phyloP scores from a whole-genome alignment of 1,140 invertebrate species.

The Ooceraea biroi region DNA sequence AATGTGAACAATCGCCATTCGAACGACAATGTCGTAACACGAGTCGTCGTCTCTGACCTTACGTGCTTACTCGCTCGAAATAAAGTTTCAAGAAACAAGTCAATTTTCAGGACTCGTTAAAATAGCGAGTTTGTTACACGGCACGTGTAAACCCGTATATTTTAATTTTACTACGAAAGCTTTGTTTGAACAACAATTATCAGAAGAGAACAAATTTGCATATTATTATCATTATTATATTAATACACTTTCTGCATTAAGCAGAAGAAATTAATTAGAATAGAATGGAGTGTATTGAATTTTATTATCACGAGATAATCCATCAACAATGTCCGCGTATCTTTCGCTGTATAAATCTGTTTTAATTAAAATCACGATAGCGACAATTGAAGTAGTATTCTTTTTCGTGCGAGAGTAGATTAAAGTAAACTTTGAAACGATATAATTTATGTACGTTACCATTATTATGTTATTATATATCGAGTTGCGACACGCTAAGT shows the following conservation, averaged over 20 bases:
- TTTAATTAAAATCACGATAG: slow-evolving; percentile 14
- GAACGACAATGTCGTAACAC: slow-evolving; percentile 57
- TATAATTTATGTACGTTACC: slow-evolving; percentile 40
- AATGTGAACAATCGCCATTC: slow-evolving; percentile 65
- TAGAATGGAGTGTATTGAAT: slow-evolving; percentile 5
- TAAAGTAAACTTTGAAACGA: slow-evolving; percentile 32
- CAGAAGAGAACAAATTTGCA: not conserved
- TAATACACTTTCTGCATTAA: not conserved
- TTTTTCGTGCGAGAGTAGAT: slow-evolving; percentile 27
- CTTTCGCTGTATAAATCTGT: slow-evolving; percentile 17
- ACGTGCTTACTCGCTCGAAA: slow-evolving; percentile 33
- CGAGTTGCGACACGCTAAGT: slow-evolving; percentile 35
- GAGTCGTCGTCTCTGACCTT: slow-evolving; percentile 53
- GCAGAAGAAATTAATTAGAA: not conserved
- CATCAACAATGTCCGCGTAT: slow-evolving; percentile 4
- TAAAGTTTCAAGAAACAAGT: slow-evolving; percentile 44
- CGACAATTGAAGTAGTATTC: slow-evolving; percentile 1
- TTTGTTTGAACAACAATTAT: slow-evolving; percentile 25
- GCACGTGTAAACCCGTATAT: slow-evolving; percentile 4
- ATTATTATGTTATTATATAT: slow-evolving; percentile 50
- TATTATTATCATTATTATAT: slow-evolving; percentile 40
- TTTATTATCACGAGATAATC: slow-evolving; percentile 9
- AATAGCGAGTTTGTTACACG: slow-evolving; percentile 27
- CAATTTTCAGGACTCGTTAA: slow-evolving; percentile 39
- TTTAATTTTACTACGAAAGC: slow-evolving; percentile 36